Base-by-base conservation (phyloP, 2,888 invertebrate species). In the Dryocosmus kuriphilus region DNA sequence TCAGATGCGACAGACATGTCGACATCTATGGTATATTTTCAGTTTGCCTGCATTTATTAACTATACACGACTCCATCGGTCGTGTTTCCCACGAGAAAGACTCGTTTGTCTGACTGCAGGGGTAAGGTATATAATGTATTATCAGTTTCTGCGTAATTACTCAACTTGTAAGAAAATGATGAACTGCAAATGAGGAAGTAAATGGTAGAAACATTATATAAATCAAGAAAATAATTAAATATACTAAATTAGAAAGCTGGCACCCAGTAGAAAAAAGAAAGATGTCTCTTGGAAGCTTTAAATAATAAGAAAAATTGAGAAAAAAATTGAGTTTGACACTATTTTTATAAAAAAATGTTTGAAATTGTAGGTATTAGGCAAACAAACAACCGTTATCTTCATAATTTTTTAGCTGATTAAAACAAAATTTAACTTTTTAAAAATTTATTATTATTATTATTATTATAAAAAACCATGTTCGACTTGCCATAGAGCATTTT, bases 1-100 rank as follows among this genome's bases (percentile, higher is more conserved):
- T n/a, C n/a, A 41, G 19, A 41, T 61, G 27, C 19, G 8, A 27
- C 9, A 27, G 67, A 41, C 46, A 67, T 24, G 46, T 41, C 67
- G 41, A 46, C 41, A 46, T 67, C 24, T 46, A 46, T 67, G 67
- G 24, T 41, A 65, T 38, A 65, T 65, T 65, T 65, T 65, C 35
- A 38, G 38, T 38, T 67, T 46, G 27, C 46, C 67, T 67, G 27
- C 67, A 67, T 67, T 67, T 67, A 67, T 67, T 67, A 30, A 30
- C 67, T 67, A 46, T 46, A 67, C 67, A 67, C 67, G 67, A 46
- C 67, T 67, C 67, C 67, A 67, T 67, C 67, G 67, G 46, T 67
- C 67, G 67, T 67, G 67, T 67, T 67, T 67, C 46, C 67, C 67
- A 46, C 27, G 67, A 67, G 67, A 67, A 41, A 67, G 41, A 46